These are phyloP conservation scores for Tipula vernalis DNA, from an alignment of 2,888 invertebrate genomes.

Conservation along the genomic window DNA sequence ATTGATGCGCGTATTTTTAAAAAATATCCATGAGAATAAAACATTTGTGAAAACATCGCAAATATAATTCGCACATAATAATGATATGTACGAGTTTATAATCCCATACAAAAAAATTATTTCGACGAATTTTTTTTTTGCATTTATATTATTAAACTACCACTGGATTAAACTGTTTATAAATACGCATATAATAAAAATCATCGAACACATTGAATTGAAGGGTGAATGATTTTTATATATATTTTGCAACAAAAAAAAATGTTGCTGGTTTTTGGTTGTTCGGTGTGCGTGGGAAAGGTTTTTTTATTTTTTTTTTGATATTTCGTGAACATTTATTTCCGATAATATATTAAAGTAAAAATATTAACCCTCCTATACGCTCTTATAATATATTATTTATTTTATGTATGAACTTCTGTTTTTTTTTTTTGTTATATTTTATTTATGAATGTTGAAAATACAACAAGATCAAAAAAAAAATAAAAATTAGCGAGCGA, in stretches of 20 bases:
- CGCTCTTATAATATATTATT: neutral
- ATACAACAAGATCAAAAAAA: neutral
- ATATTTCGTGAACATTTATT: neutral
- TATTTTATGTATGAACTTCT: neutral
- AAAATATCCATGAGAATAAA: neutral
- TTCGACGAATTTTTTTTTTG: neutral
- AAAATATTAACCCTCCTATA: neutral
- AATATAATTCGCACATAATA: neutral
- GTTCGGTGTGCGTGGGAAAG: neutral
- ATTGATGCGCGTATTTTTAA: neutral
- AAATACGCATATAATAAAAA: neutral
- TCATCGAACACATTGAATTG: slow-evolving; percentile 4
- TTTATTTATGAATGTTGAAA: neutral
- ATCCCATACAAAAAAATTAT: neutral
- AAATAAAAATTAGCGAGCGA: neutral
- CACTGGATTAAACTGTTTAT: neutral
- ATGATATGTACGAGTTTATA: neutral
- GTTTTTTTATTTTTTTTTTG: neutral
- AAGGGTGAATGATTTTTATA: neutral
- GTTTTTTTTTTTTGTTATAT: neutral
- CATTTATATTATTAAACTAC: neutral
- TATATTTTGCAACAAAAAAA: neutral
- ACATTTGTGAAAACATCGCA: neutral
- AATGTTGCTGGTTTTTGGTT: neutral
- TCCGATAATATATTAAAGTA: neutral